Base-by-base conservation (phyloP, 53 echinoderm and acorn worm species). In the Paracentrotus lividus region DNA sequence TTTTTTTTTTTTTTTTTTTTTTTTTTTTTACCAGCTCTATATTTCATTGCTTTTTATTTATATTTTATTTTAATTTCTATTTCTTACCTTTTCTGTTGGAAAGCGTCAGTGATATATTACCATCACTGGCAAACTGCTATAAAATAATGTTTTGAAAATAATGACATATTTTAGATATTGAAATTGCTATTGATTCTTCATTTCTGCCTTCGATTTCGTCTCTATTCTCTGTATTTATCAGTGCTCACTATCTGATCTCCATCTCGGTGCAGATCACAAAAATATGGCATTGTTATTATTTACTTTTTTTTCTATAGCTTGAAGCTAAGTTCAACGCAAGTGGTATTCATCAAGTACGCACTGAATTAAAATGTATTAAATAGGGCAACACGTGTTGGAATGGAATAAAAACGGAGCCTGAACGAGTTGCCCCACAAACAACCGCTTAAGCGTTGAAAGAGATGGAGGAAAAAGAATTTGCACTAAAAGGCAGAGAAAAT, bases 401-500 rank as follows among this genome's bases (percentile, higher is more conserved):
- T 81, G 9, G 47, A n/a, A 81, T 81, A 81, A 81, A n/a, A 53
- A 86, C 56, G 54, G 47, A 33, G 86, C 33, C 86, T 86, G 86
- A 86, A 86, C 56, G 86, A 86, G 56, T 86, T 86, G 10, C 38
- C 53, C 86, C 53, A 86, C 86, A 86, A 86, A 86, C 86, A 86
- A 86, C 86, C 86, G 86, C 54, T 86, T 86, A 56, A 86, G 86
- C 86, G 86, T 55, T 86, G 86, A 86, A 21, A 86, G 86, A 86
- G 34, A 55, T 54, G 33, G 20, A 86, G 86, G 86, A 29, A 81
- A 86, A 86, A 86, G 86, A 86, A 86, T 86, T 86, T 54, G 53
- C 54, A 52, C 54, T 53, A 86, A 86, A 86, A 86, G 86, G 86
- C 86, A 86, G 86, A 86, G 86, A 86, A 86, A 81, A 86, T 86